A percentile compares a stretch with the other conserved stretches of the same genome.
These are phyloP conservation scores for Orthosia gracilis DNA, from an alignment of 2,888 invertebrate genomes.

Conservation along the genomic window DNA sequence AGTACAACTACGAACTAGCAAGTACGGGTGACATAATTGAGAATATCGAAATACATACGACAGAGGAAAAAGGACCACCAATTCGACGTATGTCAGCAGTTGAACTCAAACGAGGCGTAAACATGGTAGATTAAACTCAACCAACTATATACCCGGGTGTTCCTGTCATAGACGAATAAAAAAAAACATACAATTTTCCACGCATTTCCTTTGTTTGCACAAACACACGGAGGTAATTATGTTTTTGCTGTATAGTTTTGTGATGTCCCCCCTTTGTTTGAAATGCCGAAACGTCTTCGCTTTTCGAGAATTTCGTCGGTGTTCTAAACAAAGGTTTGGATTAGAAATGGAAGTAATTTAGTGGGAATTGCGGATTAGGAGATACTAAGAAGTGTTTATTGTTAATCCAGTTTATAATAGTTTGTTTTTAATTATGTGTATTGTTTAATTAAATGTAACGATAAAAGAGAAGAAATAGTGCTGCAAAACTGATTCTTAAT, in stretches of 20 bases:
- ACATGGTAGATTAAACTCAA: conserved; percentile 82
- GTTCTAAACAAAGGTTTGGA: conserved; percentile 40
- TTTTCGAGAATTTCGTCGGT: conserved; percentile 40
- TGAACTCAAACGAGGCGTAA: conserved; percentile 82
- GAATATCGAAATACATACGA: conserved; percentile 59
- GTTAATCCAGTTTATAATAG: not conserved
- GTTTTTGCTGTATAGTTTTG: conserved; percentile 68
- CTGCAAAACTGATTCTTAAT: not conserved
- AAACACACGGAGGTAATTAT: conserved; percentile 64
- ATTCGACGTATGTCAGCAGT: conserved; percentile 78
- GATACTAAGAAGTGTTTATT: not conserved
- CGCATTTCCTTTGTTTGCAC: conserved; percentile 64
- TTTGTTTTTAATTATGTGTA: not conserved
- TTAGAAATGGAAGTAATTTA: conserved; percentile 29
- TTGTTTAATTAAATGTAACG: not conserved
- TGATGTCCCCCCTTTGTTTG: conserved; percentile 49
- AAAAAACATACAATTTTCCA: conserved; percentile 64
- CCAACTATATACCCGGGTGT: conserved; percentile 78
- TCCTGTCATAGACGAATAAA: conserved; percentile 70
- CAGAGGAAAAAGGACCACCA: conserved; percentile 72
- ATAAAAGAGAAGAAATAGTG: not conserved
- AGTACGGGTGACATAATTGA: conserved; percentile 40
- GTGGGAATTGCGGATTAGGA: conserved; percentile 4
- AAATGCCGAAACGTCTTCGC: conserved; percentile 52
- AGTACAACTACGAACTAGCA: conserved; percentile 38